Percentiles rank a stretch among this genome's conserved stretches.
phyloP scores from a whole-genome alignment of 2,113 vertebrate genomes.

The human (Homo sapiens) region DNA sequence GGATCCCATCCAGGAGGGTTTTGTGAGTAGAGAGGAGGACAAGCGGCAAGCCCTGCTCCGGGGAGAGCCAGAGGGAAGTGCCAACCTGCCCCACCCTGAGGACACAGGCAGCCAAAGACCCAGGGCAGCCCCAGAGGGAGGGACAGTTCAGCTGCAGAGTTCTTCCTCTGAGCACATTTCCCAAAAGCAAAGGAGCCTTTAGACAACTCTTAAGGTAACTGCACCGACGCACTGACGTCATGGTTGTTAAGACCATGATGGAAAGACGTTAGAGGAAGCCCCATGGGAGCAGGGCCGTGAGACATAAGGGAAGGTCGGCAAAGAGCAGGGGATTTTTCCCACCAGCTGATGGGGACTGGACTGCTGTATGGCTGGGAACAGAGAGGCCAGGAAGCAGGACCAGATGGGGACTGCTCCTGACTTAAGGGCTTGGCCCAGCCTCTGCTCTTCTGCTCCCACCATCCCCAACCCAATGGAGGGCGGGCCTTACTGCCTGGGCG shows the following conservation, averaged over 20 bases:
- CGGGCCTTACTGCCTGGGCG: constrained; percentile 58
- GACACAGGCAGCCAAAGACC: not conserved
- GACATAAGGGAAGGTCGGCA: not conserved
- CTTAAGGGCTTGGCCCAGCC: not conserved
- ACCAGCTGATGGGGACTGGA: not conserved
- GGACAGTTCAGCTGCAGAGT: not conserved
- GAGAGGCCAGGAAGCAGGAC: too few relatives aligned
- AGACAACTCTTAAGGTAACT: constrained; percentile 46
- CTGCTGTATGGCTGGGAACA: too few relatives aligned
- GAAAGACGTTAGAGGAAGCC: constrained; percentile 38
- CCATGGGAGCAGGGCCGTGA: constrained; percentile 32
- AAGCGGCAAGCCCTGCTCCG: constrained; percentile 78
- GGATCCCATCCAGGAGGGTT: constrained; percentile 86
- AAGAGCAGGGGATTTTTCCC: constrained; percentile 39
- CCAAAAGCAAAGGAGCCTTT: constrained; percentile 36
- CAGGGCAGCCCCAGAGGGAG: not conserved
- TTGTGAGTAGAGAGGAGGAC: constrained; percentile 90
- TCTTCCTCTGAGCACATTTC: constrained; percentile 15
- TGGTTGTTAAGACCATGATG: constrained; percentile 31
- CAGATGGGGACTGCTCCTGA: not conserved
- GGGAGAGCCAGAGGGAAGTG: not conserved
- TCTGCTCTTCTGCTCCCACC: not conserved
- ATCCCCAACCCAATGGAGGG: not conserved
- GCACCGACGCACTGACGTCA: not conserved
- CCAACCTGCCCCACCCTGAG: not conserved